Evolutionary conservation across 2,888 invertebrate genomes (phyloP).

Genomic region (Spodoptera littoralis): DNA sequence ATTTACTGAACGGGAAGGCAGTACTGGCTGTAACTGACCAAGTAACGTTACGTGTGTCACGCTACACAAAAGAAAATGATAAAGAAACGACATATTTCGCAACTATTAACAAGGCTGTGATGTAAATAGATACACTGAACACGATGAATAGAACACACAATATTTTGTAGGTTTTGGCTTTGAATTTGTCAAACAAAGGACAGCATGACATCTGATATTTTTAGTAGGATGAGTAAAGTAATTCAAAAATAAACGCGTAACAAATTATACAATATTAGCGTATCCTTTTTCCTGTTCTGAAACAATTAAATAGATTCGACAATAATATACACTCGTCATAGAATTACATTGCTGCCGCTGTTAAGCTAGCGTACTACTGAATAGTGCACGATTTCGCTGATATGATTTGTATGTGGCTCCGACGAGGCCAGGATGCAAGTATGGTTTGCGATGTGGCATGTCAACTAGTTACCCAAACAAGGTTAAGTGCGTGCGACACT

Average conservation of each 20-base stretch:
- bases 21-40: slow-evolving; percentile 52
- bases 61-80: slow-evolving; percentile 69
- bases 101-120: slow-evolving; percentile 63
- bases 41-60: slow-evolving; percentile 71
- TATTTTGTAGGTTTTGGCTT: slow-evolving; percentile 56
- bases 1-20: slow-evolving; percentile 53
- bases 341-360: slow-evolving; percentile 10
- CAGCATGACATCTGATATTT: slow-evolving; percentile 65
- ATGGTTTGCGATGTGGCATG: slow-evolving; percentile 72
- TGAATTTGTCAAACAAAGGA: slow-evolving; percentile 66
- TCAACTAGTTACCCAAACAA: slow-evolving; percentile 77
- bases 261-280: slow-evolving; percentile 28
- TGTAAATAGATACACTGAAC: slow-evolving; percentile 60
- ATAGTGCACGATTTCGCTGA: slow-evolving; percentile 36
- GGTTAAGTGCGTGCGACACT: slow-evolving; percentile 75
- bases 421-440: slow-evolving; percentile 73
- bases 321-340: slow-evolving; percentile 21
- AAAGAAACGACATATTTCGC: slow-evolving; percentile 69
- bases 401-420: slow-evolving; percentile 57
- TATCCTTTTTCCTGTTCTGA: slow-evolving; percentile 45
- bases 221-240: slow-evolving; percentile 39
- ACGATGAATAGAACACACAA: slow-evolving; percentile 56
- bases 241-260: slow-evolving; percentile 31
- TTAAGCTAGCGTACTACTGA: not conserved
- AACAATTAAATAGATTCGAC: slow-evolving; percentile 39